Conservation (phyloP, 2,888 invertebrate species). For the Alentia gelatinosa region DNA sequence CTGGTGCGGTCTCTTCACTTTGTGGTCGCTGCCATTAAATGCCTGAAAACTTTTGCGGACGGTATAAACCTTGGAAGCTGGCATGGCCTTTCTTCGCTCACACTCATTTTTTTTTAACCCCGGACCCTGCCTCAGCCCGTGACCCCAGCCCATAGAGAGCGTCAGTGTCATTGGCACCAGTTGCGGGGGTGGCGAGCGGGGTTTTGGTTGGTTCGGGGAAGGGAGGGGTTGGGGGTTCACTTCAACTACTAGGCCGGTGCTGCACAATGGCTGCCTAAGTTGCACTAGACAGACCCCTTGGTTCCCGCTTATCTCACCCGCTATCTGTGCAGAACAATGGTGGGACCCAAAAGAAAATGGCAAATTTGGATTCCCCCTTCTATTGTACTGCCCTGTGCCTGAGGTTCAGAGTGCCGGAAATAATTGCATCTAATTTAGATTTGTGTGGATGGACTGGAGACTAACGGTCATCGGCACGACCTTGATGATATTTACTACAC, state of each 20-base stretch:
- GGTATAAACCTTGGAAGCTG: neutral
- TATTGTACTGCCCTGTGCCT: neutral
- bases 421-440: slow-evolving; percentile 52
- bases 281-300: slow-evolving; percentile 34
- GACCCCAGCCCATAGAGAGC: neutral
- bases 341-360: slow-evolving; percentile 1
- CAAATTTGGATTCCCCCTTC: slow-evolving; percentile 31
- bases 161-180: neutral
- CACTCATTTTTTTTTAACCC: neutral
- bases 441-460: neutral
- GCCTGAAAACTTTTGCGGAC: neutral
- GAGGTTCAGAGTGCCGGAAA: slow-evolving; percentile 33
- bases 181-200: neutral
- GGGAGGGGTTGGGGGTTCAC: neutral
- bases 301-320: neutral
- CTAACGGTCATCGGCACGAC: neutral
- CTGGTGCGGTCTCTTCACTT: neutral
- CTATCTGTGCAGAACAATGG: slow-evolving; percentile 44
- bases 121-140: neutral
- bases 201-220: neutral
- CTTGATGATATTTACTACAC: neutral
- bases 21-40: neutral
- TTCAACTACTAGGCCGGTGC: neutral
- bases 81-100: slow-evolving; percentile 4
- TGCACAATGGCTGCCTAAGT: neutral